phyloP scores from a whole-genome alignment of 2,888 invertebrate genomes.

The Deroplatys truncata region DNA sequence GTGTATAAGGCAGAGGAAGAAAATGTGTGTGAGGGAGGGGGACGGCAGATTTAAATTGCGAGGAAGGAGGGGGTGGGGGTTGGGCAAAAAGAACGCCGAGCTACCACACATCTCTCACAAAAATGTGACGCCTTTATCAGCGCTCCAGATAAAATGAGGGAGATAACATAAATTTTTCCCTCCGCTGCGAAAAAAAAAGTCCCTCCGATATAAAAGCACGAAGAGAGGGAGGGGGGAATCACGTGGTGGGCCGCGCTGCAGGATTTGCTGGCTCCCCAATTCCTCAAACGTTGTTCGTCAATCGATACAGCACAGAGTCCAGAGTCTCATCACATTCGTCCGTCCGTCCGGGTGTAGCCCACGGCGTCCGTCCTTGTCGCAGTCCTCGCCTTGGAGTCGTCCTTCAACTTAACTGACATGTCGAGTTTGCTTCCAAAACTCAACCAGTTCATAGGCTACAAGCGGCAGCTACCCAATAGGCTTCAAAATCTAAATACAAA shows the following conservation, averaged over 20 bases:
- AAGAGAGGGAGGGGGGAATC: not conserved
- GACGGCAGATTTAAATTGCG: conserved; percentile 19
- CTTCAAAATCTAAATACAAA: no score
- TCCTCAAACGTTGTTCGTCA: not conserved
- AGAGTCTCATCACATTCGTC: not conserved
- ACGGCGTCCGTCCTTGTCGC: not conserved
- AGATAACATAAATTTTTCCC: conserved; percentile 26
- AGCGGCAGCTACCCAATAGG: no score
- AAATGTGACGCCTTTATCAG: conserved; percentile 29
- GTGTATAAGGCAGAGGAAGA: not conserved
- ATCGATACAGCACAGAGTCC: not conserved
- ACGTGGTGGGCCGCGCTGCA: not conserved
- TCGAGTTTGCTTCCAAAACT: no score
- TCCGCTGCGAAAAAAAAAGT: conserved; percentile 19
- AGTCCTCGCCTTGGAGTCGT: no score
- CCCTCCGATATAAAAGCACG: conserved; percentile 16
- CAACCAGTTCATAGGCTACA: no score
- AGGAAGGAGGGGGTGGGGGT: not conserved
- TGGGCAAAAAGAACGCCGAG: conserved; percentile 20
- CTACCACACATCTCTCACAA: conserved; percentile 26
- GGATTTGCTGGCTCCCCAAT: not conserved
- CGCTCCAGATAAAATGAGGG: conserved; percentile 26
- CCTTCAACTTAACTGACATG: no score
- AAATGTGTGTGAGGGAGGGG: not conserved
- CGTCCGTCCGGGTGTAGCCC: not conserved